Conservation (phyloP, 2,888 invertebrate species). For the Epistrophella euchroma region DNA sequence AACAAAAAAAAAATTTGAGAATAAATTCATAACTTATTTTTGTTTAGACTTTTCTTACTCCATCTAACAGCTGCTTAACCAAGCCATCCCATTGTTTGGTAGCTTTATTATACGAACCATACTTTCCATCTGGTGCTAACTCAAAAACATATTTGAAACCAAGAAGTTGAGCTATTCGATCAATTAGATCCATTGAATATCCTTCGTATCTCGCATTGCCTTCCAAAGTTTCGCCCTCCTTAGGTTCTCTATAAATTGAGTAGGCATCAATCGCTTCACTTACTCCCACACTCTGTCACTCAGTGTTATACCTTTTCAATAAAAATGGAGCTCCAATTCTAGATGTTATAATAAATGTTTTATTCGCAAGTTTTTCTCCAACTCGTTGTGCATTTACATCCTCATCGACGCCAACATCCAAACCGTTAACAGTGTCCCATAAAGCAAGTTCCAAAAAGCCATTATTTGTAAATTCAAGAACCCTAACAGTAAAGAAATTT, state of each 20-base stretch:
- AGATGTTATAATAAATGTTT: constrained; percentile 89
- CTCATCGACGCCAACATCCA: constrained; percentile 85
- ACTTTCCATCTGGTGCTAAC: constrained; percentile 88
- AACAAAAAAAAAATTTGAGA: not conserved
- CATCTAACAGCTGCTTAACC: constrained; percentile 89
- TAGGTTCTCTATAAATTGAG: constrained; percentile 81
- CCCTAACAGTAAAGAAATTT: constrained; percentile 87
- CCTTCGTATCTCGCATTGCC: constrained; percentile 94
- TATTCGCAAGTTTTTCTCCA: constrained; percentile 85
- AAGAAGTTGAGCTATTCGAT: constrained; percentile 89
- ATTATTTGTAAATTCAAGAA: constrained; percentile 87
- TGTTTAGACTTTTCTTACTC: constrained; percentile 84
- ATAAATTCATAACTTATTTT: not conserved
- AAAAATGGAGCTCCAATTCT: constrained; percentile 90
- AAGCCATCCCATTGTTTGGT: constrained; percentile 92
- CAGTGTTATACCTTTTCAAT: constrained; percentile 83
- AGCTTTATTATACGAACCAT: constrained; percentile 88
- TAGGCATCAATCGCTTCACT: not conserved
- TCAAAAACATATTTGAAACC: constrained; percentile 89
- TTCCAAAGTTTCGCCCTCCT: constrained; percentile 86
- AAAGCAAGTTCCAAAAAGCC: constrained; percentile 85
- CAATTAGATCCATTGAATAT: constrained; percentile 95
- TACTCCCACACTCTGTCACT: not conserved
- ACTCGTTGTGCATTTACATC: constrained; percentile 86
- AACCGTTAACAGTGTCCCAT: constrained; percentile 83